Percentiles rank a stretch among this genome's conserved stretches.
Conservation (phyloP, 2,113 vertebrate species). For the Dinomys branickii region DNA sequence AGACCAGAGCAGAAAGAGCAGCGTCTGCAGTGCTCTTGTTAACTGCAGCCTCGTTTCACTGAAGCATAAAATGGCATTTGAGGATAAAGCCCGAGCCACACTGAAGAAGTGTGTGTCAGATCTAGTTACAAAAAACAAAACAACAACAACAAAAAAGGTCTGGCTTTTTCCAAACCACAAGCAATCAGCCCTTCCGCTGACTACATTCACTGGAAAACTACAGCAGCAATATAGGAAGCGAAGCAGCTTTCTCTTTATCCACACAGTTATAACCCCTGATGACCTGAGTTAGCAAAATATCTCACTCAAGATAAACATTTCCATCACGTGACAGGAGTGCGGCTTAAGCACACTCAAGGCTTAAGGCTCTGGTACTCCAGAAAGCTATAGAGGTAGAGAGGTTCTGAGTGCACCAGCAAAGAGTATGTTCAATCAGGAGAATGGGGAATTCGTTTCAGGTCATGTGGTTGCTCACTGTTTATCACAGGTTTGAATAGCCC, state of each 20-base stretch:
- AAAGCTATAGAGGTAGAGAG: neutral
- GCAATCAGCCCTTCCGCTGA: constrained; percentile 38
- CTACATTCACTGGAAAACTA: constrained; percentile 7
- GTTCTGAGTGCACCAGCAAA: neutral
- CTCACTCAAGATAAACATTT: constrained; percentile 45
- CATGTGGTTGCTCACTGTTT: constrained; percentile 18
- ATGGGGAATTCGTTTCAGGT: constrained; percentile 45
- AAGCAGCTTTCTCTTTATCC: constrained; percentile 26
- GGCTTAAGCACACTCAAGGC: neutral
- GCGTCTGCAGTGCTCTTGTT: neutral
- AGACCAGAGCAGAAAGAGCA: neutral
- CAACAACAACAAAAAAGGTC: too few species aligned
- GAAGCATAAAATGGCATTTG: constrained; percentile 45
- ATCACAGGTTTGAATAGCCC: constrained; percentile 58
- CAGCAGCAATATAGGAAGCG: neutral
- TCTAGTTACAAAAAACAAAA: neutral
- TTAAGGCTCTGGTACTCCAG: neutral
- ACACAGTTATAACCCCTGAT: neutral
- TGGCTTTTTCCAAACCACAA: constrained; percentile 56
- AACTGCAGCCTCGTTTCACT: neutral
- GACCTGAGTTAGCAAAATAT: constrained; percentile 42
- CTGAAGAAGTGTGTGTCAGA: constrained; percentile 30
- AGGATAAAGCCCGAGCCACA: constrained; percentile 24
- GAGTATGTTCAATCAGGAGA: neutral
- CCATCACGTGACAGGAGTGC: neutral